Evolutionary conservation across 2,113 vertebrate genomes (phyloP).

Genomic region (Xenopus borealis): DNA sequence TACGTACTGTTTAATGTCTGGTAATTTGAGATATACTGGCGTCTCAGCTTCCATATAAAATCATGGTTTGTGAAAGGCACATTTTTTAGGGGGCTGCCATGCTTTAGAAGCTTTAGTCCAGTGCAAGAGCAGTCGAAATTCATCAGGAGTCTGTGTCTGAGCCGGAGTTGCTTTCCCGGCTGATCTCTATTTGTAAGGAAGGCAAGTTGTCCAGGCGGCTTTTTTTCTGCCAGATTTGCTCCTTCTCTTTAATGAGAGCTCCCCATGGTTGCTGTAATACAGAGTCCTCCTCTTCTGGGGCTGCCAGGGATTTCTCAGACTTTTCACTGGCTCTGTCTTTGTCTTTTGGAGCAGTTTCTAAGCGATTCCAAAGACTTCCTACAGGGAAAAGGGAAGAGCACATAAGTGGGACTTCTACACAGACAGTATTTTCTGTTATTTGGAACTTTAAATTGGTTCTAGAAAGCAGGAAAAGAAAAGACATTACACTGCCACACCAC

Average conservation of each 20-base stretch:
- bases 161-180: constrained; percentile 90
- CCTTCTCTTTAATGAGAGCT: constrained; percentile 93
- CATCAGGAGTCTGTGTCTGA: constrained; percentile 89
- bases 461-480: no score
- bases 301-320: constrained; percentile 49
- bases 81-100: constrained; percentile 53
- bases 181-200: constrained; percentile 96
- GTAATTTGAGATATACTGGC: constrained; percentile 2
- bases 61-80: constrained; percentile 32
- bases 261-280: constrained; percentile 92
- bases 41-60: no score
- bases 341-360: constrained; percentile 76
- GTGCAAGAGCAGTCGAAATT: constrained; percentile 29
- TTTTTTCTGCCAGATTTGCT: constrained; percentile 87
- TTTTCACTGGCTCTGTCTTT: constrained; percentile 67
- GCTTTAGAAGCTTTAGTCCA: constrained; percentile 54
- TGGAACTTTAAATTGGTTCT: no score
- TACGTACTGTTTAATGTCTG: constrained; percentile 14
- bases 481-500: no score
- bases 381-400: background rate
- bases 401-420: no score
- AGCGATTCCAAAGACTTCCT: constrained; percentile 89
- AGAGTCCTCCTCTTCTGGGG: constrained; percentile 80
- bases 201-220: constrained; percentile 92
- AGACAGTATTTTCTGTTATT: no score